phyloP scores from a whole-genome alignment of 2,888 invertebrate species.

The Pandemis cinnamomeana region DNA sequence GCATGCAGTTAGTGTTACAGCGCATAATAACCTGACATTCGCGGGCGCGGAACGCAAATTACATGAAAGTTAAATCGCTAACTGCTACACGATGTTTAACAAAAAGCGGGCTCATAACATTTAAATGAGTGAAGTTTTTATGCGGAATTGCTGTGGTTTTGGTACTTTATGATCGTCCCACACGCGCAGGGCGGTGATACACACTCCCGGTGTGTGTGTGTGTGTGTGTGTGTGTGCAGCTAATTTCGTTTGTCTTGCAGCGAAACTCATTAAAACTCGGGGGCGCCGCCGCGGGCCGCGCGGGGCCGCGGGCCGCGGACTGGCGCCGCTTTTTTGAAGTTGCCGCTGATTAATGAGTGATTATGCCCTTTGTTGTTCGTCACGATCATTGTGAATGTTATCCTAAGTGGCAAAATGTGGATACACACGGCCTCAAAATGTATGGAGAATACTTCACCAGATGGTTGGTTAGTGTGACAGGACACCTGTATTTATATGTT shows the following conservation, averaged over 20 bases:
- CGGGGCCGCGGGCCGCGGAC: neutral
- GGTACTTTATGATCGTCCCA: slow-evolving; percentile 27
- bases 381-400: neutral
- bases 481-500: too few relatives aligned
- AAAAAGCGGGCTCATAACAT: slow-evolving; percentile 39
- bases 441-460: too few relatives aligned
- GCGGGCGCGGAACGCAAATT: slow-evolving; percentile 17
- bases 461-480: too few relatives aligned
- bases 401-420: neutral
- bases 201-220: neutral
- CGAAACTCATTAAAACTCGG: slow-evolving; percentile 36
- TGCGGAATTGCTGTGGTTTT: slow-evolving; percentile 12
- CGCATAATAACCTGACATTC: slow-evolving; percentile 1
- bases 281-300: slow-evolving; percentile 22
- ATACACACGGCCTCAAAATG: too few relatives aligned
- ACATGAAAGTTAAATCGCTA: slow-evolving; percentile 31
- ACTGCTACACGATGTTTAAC: slow-evolving; percentile 30
- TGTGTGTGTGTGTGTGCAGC: slow-evolving; percentile 12
- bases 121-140: slow-evolving; percentile 40
- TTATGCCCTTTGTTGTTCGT: neutral
- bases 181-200: neutral
- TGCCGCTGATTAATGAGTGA: slow-evolving; percentile 6
- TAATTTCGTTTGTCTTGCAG: slow-evolving; percentile 41
- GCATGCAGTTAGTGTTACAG: neutral
- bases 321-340: slow-evolving; percentile 13